Percentiles rank a stretch among this genome's conserved stretches.
These are phyloP conservation scores for Seriola quinqueradiata DNA, from an alignment of 2,113 vertebrate species.

Conservation along the genomic window DNA sequence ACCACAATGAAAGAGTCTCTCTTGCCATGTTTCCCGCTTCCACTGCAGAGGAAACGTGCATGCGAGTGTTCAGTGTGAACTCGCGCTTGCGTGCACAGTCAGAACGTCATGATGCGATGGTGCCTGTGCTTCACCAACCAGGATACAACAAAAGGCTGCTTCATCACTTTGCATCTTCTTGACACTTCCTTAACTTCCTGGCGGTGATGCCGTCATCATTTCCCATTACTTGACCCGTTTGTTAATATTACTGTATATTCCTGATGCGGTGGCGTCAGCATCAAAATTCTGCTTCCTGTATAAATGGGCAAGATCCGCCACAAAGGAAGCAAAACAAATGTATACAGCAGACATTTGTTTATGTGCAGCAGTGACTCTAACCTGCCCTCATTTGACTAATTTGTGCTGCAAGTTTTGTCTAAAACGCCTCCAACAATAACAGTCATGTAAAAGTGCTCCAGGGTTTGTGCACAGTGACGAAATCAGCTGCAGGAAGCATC, in stretches of 20 bases:
- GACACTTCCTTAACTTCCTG: slow-evolving; percentile 37
- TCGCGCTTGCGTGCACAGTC: neutral
- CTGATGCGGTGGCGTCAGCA: slow-evolving; percentile 34
- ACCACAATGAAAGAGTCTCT: slow-evolving; percentile 76
- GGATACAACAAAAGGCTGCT: slow-evolving; percentile 25
- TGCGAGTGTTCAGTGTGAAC: neutral
- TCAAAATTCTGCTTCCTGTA: slow-evolving; percentile 57
- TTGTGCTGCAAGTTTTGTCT: slow-evolving; percentile 37
- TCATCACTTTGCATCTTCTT: slow-evolving; percentile 41
- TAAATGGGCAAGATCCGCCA: slow-evolving; percentile 28
- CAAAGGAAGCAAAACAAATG: slow-evolving; percentile 52
- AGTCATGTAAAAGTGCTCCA: slow-evolving; percentile 44
- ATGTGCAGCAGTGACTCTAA: slow-evolving; percentile 37
- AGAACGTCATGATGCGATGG: neutral
- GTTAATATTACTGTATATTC: slow-evolving; percentile 56
- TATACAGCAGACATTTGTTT: slow-evolving; percentile 53
- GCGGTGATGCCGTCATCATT: slow-evolving; percentile 35
- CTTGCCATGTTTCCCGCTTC: slow-evolving; percentile 73
- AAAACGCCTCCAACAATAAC: slow-evolving; percentile 69
- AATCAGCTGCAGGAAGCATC: slow-evolving; percentile 82
- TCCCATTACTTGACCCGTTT: slow-evolving; percentile 44
- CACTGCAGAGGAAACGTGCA: slow-evolving; percentile 62
- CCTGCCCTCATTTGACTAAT: slow-evolving; percentile 48
- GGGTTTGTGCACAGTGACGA: slow-evolving; percentile 62
- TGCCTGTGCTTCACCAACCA: neutral